Evolutionary conservation across 1,140 invertebrate genomes (phyloP).

Genomic region (Leptinotarsa texana): DNA sequence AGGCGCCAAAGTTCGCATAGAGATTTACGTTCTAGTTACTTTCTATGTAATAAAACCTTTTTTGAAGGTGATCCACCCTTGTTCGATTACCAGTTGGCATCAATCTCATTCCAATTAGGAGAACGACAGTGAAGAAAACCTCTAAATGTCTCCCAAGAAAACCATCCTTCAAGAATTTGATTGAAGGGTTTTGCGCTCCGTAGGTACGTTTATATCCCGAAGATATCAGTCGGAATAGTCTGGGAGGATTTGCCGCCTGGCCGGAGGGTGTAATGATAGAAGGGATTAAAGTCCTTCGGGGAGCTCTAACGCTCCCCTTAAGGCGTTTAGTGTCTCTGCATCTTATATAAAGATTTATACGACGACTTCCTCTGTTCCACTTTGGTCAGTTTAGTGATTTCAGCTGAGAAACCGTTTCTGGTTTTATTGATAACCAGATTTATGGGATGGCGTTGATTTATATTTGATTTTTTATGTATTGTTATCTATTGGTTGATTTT

Average conservation of each 20-base stretch:
- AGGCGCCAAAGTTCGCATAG: too few species aligned
- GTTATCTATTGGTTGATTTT: too few species aligned
- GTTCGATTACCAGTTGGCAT: not conserved
- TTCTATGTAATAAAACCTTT: too few species aligned
- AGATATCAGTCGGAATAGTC: slow-evolving; percentile 24
- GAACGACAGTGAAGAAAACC: not conserved
- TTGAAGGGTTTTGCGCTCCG: not conserved
- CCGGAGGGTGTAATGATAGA: slow-evolving; percentile 45
- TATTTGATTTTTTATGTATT: too few species aligned
- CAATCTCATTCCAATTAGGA: not conserved
- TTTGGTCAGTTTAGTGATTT: slow-evolving; percentile 26
- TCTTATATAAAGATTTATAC: slow-evolving; percentile 49
- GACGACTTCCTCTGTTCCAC: slow-evolving; percentile 16
- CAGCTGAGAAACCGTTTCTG: slow-evolving; percentile 16
- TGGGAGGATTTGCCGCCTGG: slow-evolving; percentile 1
- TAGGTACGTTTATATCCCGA: slow-evolving; percentile 15
- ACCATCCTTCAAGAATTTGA: slow-evolving; percentile 9
- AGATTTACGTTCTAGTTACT: too few species aligned
- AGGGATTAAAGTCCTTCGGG: slow-evolving; percentile 46
- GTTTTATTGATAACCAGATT: not conserved
- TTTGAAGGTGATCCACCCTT: too few species aligned
- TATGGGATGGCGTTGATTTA: not conserved
- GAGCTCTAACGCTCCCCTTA: slow-evolving; percentile 45
- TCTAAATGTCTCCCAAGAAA: not conserved
- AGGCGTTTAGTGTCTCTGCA: slow-evolving; percentile 47